Percentiles rank a stretch among this genome's conserved stretches.
phyloP scores from a whole-genome alignment of 2,888 invertebrate species.

The Notodonta dromedarius region DNA sequence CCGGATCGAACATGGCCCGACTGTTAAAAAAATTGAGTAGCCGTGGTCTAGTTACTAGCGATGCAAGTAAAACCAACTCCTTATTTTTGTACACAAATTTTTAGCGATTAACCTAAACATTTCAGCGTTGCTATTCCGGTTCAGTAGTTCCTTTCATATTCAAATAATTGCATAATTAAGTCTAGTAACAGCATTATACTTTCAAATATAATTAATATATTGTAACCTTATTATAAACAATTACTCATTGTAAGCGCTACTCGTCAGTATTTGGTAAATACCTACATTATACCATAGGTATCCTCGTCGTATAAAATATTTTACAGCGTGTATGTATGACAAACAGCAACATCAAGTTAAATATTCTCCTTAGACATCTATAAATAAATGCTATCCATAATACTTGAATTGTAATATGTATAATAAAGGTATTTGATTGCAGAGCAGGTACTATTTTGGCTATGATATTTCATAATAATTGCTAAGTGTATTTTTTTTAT shows the following conservation, averaged over 20 bases:
- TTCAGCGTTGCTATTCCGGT: too few species aligned
- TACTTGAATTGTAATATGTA: background rate
- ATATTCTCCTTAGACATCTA: background rate
- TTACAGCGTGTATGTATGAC: background rate
- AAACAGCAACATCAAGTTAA: background rate
- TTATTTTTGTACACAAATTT: too few species aligned
- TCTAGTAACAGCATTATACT: too few species aligned
- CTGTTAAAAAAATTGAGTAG: too few species aligned
- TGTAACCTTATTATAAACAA: background rate
- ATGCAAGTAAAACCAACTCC: too few species aligned
- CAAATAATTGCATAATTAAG: too few species aligned
- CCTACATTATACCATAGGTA: too few species aligned
- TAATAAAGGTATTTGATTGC: conserved; percentile 18
- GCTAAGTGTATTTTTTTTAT: background rate
- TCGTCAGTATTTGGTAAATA: background rate
- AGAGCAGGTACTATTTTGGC: conserved; percentile 44
- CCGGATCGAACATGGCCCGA: too few species aligned
- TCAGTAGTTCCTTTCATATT: too few species aligned
- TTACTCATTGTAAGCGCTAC: background rate
- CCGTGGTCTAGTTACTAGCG: too few species aligned
- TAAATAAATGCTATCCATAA: background rate
- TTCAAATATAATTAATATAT: background rate
- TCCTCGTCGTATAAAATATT: background rate
- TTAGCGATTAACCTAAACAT: too few species aligned
- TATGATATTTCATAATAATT: conserved; percentile 12